Base-by-base conservation (phyloP, 1,140 invertebrate species). In the Brachionus sp. region DNA sequence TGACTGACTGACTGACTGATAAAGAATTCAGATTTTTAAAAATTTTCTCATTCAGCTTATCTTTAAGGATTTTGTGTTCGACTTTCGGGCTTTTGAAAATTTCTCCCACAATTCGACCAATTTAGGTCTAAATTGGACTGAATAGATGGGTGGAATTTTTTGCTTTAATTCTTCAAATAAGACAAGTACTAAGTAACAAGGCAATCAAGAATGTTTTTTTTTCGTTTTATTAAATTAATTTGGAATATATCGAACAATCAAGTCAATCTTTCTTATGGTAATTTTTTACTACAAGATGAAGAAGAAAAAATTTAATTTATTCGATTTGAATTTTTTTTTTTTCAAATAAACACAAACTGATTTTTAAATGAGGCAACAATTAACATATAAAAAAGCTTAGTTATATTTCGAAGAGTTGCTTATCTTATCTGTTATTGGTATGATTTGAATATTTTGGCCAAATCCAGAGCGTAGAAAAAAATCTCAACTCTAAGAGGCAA, bases 311-410 rank as follows among this genome's bases (percentile, higher is more conserved):
- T 70, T 70, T 70, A 70, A 70, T 70, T 70, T 39, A 70, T 70
- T 70, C 66, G 66, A 70, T 42, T 70, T 70, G 16, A 70, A 37
- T 70, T 70, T 70, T 57, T n/a, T 7, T n/a, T 57, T n/a, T n/a
- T n/a, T 46, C n/a, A 57, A 33, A 33, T 66, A 37, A 70, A 70
- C n/a, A 70, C 16, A 70, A 70, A 70, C 29, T 70, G 66, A 70
- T 70, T 70, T 75, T 46, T 12, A 46, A 75, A 75, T 75, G 42
- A 75, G 70, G 25, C 39, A 75, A 46, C 70, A 75, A 75, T 75
- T 75, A 75, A 75, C 70, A 75, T 75, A 75, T 13, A 75, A 25
- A 75, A 46, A 46, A 75, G 39, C 70, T 75, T 75, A 75, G 44
- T 50, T 35, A 50, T 25, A n/a, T 25, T 23, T 75, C 68, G 13